A percentile compares a stretch with the other conserved stretches of the same genome.
Conservation (phyloP, 2,113 vertebrate species). For the Rhipidura dahli region DNA sequence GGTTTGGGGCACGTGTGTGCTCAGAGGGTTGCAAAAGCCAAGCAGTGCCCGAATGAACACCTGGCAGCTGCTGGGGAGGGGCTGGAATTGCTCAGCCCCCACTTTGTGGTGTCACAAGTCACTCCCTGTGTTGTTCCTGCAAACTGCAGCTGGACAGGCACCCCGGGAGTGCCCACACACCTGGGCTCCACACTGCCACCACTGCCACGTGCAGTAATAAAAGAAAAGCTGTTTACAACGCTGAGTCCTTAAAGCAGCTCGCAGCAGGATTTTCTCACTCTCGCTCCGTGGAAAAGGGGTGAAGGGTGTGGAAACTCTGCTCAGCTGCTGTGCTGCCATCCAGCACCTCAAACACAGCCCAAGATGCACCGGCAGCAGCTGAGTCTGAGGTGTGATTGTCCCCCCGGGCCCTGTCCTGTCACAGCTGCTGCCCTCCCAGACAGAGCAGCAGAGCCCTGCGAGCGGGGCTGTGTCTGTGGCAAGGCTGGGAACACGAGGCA, state of each 20-base stretch:
- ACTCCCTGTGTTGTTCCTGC: rapidly evolving
- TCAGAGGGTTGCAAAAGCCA: background rate
- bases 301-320: background rate
- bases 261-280: background rate
- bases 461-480: background rate
- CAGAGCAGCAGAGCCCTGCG: background rate
- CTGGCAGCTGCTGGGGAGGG: background rate
- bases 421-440: background rate
- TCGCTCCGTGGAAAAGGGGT: rapidly evolving
- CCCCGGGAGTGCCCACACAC: rapidly evolving
- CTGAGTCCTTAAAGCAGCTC: rapidly evolving
- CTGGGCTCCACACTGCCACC: background rate
- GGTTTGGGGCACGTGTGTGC: rapidly evolving
- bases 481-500: constrained; percentile 34
- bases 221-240: background rate
- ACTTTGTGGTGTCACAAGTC: rapidly evolving
- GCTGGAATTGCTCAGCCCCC: background rate
- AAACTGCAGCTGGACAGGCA: background rate
- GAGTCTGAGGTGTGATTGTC: background rate
- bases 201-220: rapidly evolving
- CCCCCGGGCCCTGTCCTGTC: background rate
- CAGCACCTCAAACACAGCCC: background rate
- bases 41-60: rapidly evolving
- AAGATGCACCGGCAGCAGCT: background rate
- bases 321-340: background rate